These are phyloP conservation scores for Siniperca scherzeri DNA, from an alignment of 2,797 vertebrate species.

Conservation along the genomic window DNA sequence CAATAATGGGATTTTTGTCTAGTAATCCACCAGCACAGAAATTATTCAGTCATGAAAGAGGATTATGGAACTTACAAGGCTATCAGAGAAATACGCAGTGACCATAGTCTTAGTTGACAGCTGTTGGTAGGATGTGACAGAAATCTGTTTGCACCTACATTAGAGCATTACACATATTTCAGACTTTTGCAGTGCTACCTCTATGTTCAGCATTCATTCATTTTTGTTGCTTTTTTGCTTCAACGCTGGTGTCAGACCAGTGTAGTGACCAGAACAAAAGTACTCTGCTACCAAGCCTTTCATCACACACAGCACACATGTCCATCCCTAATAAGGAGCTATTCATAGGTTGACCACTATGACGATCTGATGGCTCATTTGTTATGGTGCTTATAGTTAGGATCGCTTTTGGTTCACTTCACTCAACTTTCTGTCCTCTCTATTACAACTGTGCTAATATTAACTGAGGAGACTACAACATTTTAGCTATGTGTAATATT, in stretches of 20 bases:
- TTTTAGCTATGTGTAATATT: neutral
- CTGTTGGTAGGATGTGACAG: conserved; percentile 2
- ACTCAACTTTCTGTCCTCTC: conserved; percentile 6
- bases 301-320: neutral
- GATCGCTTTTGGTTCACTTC: conserved; percentile 8
- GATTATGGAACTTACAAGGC: conserved; percentile 10
- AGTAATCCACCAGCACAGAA: neutral
- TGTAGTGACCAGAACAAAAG: neutral
- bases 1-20: neutral
- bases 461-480: neutral
- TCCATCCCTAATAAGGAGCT: conserved; percentile 9
- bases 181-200: neutral
- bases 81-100: conserved; percentile 1
- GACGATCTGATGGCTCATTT: conserved; percentile 13
- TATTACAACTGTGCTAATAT: neutral
- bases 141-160: neutral
- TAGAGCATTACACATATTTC: neutral
- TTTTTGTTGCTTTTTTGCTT: neutral
- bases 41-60: conserved; percentile 16
- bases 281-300: neutral
- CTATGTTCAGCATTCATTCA: neutral
- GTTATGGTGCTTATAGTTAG: neutral
- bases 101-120: neutral
- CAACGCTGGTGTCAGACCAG: neutral
- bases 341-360: neutral